These are phyloP conservation scores for Cepaea nemoralis DNA, from an alignment of 1,140 invertebrate genomes.

Conservation along the genomic window DNA sequence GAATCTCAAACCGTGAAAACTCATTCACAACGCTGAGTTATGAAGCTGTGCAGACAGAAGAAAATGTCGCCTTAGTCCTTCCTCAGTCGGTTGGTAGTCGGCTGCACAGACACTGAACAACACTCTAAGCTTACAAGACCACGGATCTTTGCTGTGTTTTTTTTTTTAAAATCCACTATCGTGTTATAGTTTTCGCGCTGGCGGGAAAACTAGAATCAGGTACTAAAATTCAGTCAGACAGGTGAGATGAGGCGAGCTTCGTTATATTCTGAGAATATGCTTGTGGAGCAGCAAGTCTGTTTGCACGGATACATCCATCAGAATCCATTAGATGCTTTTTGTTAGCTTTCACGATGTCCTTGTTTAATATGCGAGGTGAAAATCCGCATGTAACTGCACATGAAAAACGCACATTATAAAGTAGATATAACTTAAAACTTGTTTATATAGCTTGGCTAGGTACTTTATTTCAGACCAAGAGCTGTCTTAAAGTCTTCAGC, in stretches of 20 bases:
- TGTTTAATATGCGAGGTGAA: too few relatives aligned
- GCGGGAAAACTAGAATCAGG: neutral
- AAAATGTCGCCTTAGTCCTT: neutral
- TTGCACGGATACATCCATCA: neutral
- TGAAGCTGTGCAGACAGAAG: too few relatives aligned
- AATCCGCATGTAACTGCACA: too few relatives aligned
- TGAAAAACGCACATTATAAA: too few relatives aligned
- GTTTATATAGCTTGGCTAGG: too few relatives aligned
- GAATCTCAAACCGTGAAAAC: too few relatives aligned
- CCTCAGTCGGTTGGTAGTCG: neutral
- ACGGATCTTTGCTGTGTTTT: neutral
- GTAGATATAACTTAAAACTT: too few relatives aligned
- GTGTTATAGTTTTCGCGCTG: neutral
- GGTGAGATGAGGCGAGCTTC: constrained; percentile 13
- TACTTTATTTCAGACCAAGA: too few relatives aligned
- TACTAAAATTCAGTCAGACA: neutral
- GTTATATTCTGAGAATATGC: neutral
- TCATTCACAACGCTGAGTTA: too few relatives aligned
- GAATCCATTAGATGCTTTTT: neutral
- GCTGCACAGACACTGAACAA: neutral
- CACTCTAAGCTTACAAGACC: neutral
- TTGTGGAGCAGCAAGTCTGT: neutral
- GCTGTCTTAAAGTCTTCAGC: too few relatives aligned
- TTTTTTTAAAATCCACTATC: too few relatives aligned
- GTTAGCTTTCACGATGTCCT: too few relatives aligned